A percentile compares a stretch with the other conserved stretches of the same genome.
These are phyloP conservation scores for Emmelina monodactyla DNA, from an alignment of 2,888 invertebrate species.

Conservation along the genomic window DNA sequence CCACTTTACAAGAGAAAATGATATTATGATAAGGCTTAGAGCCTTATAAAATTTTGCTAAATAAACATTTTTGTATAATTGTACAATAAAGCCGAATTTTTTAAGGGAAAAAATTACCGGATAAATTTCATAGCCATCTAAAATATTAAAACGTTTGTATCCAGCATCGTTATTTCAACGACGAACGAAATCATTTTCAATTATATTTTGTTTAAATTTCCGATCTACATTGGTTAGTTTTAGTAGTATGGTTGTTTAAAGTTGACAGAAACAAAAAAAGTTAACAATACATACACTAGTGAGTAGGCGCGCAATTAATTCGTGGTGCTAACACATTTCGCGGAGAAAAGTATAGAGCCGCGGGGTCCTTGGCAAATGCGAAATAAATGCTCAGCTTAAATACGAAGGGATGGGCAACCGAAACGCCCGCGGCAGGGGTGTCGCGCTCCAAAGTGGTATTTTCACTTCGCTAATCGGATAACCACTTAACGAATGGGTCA, in stretches of 20 bases:
- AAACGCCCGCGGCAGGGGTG: conserved; percentile 54
- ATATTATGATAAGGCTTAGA: conserved; percentile 61
- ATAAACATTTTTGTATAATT: conserved; percentile 59
- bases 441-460: conserved; percentile 67
- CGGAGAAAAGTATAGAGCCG: conserved; percentile 31
- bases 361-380: conserved; percentile 54
- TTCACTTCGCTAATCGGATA: conserved; percentile 71
- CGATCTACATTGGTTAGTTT: no score
- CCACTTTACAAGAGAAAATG: conserved; percentile 63
- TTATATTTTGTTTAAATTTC: no score
- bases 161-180: no score
- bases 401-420: conserved; percentile 53
- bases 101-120: conserved; percentile 19
- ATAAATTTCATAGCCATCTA: conserved; percentile 20
- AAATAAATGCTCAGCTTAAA: conserved; percentile 64
- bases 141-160: no score
- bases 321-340: conserved; percentile 23
- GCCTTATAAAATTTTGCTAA: conserved; percentile 58
- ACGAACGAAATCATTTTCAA: no score
- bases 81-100: conserved; percentile 38
- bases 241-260: no score
- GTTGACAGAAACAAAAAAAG: no score
- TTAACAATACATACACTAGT: no score
- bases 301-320: no score
- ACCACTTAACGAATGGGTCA: conserved; percentile 68